Evolutionary conservation across 2,888 invertebrate species (phyloP), one percentile per base, ranked within the genome.

Genomic region (Drosophila incognita): DNA sequence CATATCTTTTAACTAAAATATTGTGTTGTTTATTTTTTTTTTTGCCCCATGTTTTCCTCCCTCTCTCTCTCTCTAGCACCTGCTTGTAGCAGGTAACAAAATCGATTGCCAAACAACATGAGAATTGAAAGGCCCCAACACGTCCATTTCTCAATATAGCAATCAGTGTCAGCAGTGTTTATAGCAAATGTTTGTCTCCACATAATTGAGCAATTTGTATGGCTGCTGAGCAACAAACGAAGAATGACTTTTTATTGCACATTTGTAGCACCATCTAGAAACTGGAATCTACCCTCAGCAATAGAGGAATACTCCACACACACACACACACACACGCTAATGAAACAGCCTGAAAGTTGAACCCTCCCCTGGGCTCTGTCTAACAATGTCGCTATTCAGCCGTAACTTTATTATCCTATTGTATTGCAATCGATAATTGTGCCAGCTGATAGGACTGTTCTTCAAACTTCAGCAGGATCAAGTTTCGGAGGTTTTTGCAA

Each of bases 161-260:
- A 79, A 79, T 79, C 76, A 77, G 69, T 24, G 61, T 27, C 51
- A 42, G 51, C 38, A 38, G 18, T 21, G 54, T 54, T 60, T 57
- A 42, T 53, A 51, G 52, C 69, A 69, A 76, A 70, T 79, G 74
- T 71, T 64, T 68, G 71, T 73, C 31, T 52, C 24, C 56, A 52
- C 63, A 56, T 79, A 83, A 85, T 83, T 83, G 74, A 74, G 81
- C 69, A 69, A 85, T 83, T 77, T 86, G 83, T 75, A 65, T 71
- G 69, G 36, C 61, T 70, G 68, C 48, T 67, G 21, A 38, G 42
- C 46, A 65, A 54, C 35, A 36, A 46, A 61, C 29, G 59, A 42
- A 35, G 38, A 71, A 57, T 52, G 29, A 42, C 53, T 71, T 56
- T 74, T 74, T 76, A 76, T 79, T 65, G 75, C 71, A 60, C 79